A percentile compares a stretch with the other conserved stretches of the same genome.
Evolutionary conservation across 2,113 vertebrate genomes (phyloP).

Genomic region (Hemichromis elongatus): DNA sequence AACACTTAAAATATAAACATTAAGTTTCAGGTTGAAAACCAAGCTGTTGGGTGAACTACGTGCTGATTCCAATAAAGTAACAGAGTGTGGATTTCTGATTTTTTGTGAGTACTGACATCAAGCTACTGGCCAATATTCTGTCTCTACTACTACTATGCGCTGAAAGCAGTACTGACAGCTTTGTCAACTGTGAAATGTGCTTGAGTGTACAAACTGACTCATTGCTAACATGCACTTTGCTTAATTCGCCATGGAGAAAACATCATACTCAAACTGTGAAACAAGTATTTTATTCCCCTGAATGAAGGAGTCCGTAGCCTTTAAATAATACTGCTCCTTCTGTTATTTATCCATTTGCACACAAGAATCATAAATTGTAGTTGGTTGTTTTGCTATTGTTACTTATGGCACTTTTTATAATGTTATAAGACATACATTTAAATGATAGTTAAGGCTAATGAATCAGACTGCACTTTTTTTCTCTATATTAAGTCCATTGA

Average conservation of each 20-base stretch:
- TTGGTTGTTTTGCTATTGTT: background rate
- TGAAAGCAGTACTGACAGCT: background rate
- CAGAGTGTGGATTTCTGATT: background rate
- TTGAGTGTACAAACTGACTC: background rate
- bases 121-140: background rate
- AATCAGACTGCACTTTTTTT: background rate
- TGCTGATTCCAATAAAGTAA: background rate
- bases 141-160: background rate
- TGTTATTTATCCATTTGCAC: background rate
- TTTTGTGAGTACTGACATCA: fast-evolving
- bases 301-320: background rate
- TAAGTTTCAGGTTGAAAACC: background rate
- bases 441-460: background rate
- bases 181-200: background rate
- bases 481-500: background rate
- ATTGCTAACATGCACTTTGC: background rate
- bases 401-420: background rate
- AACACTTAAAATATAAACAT: background rate
- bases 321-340: background rate
- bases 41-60: background rate
- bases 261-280: background rate
- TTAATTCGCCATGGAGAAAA: background rate
- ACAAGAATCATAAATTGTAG: background rate
- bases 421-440: background rate
- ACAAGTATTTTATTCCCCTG: background rate